Evolutionary conservation across 1,140 invertebrate species (phyloP).

Genomic region (Halesus radiatus): DNA sequence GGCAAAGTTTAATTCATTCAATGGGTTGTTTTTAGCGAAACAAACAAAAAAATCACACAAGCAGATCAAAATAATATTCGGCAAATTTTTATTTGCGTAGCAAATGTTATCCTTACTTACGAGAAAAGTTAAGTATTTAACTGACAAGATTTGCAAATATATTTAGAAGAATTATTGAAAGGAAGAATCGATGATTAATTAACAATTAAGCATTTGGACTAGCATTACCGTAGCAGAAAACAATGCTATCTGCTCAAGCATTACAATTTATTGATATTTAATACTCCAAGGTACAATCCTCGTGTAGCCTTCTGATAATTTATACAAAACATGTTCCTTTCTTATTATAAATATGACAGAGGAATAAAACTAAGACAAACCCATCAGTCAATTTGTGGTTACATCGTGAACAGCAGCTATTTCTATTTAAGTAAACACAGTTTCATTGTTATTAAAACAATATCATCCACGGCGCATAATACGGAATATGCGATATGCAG

Average conservation of each 20-base stretch:
- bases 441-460: slow-evolving; percentile 12
- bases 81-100: background rate
- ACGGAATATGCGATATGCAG: background rate
- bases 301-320: background rate
- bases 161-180: too few species aligned
- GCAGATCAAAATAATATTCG: background rate
- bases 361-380: slow-evolving; percentile 7
- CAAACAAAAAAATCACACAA: background rate
- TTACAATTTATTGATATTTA: too few species aligned
- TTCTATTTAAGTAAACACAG: slow-evolving; percentile 12
- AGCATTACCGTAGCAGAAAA: background rate
- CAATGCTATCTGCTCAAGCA: background rate
- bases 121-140: too few species aligned
- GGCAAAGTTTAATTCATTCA: background rate
- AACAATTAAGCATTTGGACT: slow-evolving; percentile 7
- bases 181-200: too few species aligned
- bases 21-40: background rate
- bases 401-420: slow-evolving; percentile 43
- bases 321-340: slow-evolving; percentile 1
- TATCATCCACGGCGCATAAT: background rate
- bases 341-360: slow-evolving; percentile 20
- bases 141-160: too few species aligned
- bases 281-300: background rate
- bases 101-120: too few species aligned
- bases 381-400: slow-evolving; percentile 43